These are phyloP conservation scores for Steatornis caripensis DNA, from an alignment of 2,113 vertebrate genomes.

Conservation along the genomic window DNA sequence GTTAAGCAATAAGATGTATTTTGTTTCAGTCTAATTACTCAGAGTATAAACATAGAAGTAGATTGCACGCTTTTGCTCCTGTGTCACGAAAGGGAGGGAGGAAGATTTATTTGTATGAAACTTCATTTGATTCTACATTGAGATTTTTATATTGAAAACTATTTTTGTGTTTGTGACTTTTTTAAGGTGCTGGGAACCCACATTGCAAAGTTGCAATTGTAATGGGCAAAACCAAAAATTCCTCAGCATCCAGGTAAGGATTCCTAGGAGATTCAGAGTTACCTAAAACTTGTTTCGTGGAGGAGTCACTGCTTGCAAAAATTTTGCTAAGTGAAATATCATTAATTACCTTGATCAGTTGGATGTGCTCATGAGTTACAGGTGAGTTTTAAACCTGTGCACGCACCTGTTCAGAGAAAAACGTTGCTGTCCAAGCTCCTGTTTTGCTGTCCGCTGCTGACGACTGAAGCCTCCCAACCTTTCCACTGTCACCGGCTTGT, in stretches of 20 bases:
- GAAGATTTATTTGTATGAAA: neutral
- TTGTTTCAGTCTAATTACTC: neutral
- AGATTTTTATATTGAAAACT: neutral
- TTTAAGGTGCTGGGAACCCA: slow-evolving; percentile 86
- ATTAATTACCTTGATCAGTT: neutral
- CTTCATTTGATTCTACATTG: neutral
- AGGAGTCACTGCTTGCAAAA: neutral
- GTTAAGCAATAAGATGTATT: neutral
- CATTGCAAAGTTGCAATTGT: slow-evolving; percentile 88
- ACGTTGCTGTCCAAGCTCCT: neutral
- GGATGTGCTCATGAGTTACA: neutral
- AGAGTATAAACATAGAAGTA: neutral
- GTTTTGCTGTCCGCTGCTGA: neutral
- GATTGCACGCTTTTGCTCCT: neutral
- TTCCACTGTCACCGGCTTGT: neutral
- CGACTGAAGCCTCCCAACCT: neutral
- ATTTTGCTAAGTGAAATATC: neutral
- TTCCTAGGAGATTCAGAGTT: neutral
- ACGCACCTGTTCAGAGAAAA: neutral
- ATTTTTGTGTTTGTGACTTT: neutral
- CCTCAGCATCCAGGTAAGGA: slow-evolving; percentile 76
- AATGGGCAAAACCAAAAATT: slow-evolving; percentile 80
- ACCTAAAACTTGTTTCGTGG: neutral
- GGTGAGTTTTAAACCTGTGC: neutral
- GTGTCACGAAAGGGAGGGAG: neutral